A percentile compares a stretch with the other conserved stretches of the same genome.
Conservation (phyloP, 2,888 invertebrate genomes). For the Hypolimnas misippus region DNA sequence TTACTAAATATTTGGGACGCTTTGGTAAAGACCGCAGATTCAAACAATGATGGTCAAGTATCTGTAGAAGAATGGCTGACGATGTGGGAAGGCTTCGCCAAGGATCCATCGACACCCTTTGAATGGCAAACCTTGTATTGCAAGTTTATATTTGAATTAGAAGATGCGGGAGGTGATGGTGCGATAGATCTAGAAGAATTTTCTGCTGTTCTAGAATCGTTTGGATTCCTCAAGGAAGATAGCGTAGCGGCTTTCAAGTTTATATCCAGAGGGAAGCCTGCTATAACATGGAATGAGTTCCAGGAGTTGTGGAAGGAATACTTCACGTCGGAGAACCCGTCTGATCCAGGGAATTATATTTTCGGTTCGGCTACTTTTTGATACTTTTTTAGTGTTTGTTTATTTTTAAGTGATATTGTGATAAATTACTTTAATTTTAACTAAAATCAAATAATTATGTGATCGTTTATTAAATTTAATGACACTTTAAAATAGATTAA, state of each 20-base stretch:
- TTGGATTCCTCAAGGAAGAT: slow-evolving; percentile 88
- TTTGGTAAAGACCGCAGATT: slow-evolving; percentile 88
- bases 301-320: slow-evolving; percentile 91
- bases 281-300: slow-evolving; percentile 89
- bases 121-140: slow-evolving; percentile 92
- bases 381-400: background rate
- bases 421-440: too few species aligned
- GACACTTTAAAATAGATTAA: too few species aligned
- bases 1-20: slow-evolving; percentile 92
- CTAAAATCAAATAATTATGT: too few species aligned
- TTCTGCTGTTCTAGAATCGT: slow-evolving; percentile 87
- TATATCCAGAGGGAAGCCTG: slow-evolving; percentile 87
- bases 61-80: slow-evolving; percentile 43
- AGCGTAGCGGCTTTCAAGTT: slow-evolving; percentile 89
- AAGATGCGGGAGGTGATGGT: slow-evolving; percentile 90
- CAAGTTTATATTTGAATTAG: slow-evolving; percentile 92
- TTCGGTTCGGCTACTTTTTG: slow-evolving; percentile 43
- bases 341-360: slow-evolving; percentile 45
- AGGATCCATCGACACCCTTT: slow-evolving; percentile 29
- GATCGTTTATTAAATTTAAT: too few species aligned
- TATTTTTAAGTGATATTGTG: too few species aligned
- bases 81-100: slow-evolving; percentile 51
- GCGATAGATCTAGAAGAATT: slow-evolving; percentile 90
- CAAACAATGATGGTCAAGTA: slow-evolving; percentile 79
- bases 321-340: slow-evolving; percentile 43